These are phyloP conservation scores for Limnothrissa miodon DNA, from an alignment of 2,113 vertebrate genomes.

Conservation along the genomic window DNA sequence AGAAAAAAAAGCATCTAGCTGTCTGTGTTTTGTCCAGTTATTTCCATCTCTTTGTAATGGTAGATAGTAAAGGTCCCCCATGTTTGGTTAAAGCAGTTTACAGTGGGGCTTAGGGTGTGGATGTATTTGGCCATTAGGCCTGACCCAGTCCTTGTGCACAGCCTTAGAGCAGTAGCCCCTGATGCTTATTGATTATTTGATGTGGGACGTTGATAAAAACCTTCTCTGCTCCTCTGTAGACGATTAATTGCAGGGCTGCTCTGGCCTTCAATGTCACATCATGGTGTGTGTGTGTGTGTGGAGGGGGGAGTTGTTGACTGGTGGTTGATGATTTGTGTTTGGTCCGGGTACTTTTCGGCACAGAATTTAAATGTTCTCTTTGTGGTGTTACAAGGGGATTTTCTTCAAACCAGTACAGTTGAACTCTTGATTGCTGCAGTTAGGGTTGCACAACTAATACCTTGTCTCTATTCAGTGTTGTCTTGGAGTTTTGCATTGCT, in stretches of 20 bases:
- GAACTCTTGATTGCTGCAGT: no score
- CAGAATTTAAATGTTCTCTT: not conserved
- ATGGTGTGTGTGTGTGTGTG: not conserved
- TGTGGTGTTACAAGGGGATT: not conserved
- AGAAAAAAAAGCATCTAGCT: not conserved
- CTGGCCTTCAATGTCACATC: not conserved
- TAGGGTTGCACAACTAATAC: not conserved
- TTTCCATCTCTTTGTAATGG: not conserved
- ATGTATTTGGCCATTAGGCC: not conserved
- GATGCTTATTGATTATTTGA: constrained; percentile 7
- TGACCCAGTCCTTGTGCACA: not conserved
- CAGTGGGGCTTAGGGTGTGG: not conserved
- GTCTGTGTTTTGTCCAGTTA: not conserved
- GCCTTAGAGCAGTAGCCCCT: not conserved
- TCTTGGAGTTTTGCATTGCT: not conserved
- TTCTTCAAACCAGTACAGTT: no score
- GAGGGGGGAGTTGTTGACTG: not conserved
- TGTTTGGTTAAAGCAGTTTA: not conserved
- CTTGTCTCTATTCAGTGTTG: not conserved
- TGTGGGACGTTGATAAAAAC: not conserved
- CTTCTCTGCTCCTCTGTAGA: not conserved
- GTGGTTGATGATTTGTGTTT: not conserved
- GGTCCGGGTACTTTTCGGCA: not conserved
- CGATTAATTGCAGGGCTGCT: not conserved
- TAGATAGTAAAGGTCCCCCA: not conserved